Base-by-base conservation (phyloP, 2,888 invertebrate species). In the Dicyrtomina minuta region DNA sequence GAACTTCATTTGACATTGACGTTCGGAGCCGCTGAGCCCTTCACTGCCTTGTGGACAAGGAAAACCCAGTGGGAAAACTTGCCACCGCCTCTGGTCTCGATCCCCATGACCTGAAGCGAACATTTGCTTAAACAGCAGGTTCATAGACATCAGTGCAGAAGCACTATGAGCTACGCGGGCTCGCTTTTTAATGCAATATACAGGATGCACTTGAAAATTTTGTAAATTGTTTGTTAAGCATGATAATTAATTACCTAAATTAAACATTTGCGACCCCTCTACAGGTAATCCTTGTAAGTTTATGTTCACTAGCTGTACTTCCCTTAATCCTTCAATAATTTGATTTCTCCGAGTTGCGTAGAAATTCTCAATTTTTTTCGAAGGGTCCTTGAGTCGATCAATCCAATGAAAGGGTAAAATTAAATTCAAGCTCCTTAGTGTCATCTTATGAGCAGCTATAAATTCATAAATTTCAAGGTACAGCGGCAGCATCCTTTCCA, bases 391-490 rank as follows among this genome's bases (percentile, higher is more conserved):
- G 4, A 4, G 46, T 12, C 56, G 56, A 56, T 56, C 26, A 24
- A 26, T 56, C 56, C 56, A 56, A 26, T 56, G 56, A 33, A 27
- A 56, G 1, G 56, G 56, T 12, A 56, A 13, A 17, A 56, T 56
- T n/a, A 56, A 26, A 12, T 56, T 13, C 8, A 56, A 13, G 15
- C 10, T 24, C n/a, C 15, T 33, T 3, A 56, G 12, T 15, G 56
- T 26, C n/a, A n/a, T 4, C 15, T 20, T 13, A 17, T 56, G 56
- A n/a, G 5, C 1, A 4, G 56, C 33, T 13, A 56, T 26, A 56
- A 56, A 56, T 24, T 56, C 26, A 17, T 56, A 56, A 56, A 56
- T 56, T 15, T 56, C 56, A 12, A 26, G 8, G 33, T 56, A 56
- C 15, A 56, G 27, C 1, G 56, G 27, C 17, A 56, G 26, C 56